Conservation (phyloP, 2,797 vertebrate species). For the Mergus octosetaceus region DNA sequence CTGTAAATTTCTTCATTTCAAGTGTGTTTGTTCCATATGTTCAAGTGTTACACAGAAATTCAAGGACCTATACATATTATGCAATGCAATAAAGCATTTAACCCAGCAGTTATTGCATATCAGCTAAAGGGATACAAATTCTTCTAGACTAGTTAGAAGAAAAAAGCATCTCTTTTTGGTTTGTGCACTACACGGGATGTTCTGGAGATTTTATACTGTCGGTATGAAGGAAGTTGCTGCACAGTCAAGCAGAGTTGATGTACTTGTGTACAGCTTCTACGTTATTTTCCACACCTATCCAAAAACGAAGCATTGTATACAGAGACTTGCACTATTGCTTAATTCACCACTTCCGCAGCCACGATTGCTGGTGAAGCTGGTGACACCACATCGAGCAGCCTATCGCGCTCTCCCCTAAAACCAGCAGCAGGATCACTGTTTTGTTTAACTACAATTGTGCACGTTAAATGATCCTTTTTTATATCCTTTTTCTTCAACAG, state of each 20-base stretch:
- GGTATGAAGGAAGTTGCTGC: background rate
- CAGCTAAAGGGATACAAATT: background rate
- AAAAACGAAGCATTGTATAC: background rate
- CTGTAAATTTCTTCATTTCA: background rate
- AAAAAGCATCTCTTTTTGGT: background rate
- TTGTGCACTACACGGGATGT: background rate
- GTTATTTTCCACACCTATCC: background rate
- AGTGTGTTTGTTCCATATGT: background rate
- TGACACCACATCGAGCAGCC: background rate
- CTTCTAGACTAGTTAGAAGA: background rate
- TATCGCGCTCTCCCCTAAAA: background rate
- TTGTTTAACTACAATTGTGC: background rate
- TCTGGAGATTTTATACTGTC: background rate
- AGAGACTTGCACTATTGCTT: background rate
- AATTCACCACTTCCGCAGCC: constrained; percentile 1
- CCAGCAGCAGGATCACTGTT: background rate
- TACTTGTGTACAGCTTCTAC: background rate
- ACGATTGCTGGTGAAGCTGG: background rate
- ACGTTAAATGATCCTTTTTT: background rate
- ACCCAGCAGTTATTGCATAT: background rate
- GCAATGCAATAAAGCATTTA: background rate
- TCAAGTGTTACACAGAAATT: background rate
- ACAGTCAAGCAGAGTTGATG: background rate
- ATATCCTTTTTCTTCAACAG: background rate
- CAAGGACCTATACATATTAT: background rate